Evolutionary conservation across 2,888 invertebrate genomes (phyloP), one percentile per base, ranked within the genome.

Genomic region (Prosopocoilus inquinatus): DNA sequence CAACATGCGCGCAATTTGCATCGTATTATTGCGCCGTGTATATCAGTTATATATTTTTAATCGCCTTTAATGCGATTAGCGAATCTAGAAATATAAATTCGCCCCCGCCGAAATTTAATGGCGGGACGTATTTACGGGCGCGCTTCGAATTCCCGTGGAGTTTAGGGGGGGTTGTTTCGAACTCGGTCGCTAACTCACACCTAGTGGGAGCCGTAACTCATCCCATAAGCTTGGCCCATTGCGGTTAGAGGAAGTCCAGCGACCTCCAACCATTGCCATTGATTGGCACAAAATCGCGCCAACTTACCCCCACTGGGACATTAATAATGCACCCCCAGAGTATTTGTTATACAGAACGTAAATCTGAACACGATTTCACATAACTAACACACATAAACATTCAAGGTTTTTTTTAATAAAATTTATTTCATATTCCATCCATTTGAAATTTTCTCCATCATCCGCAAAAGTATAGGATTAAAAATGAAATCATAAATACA

Each of bases 241-340:
- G 61, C 57, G 61, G 64, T 61, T 59, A 57, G 60, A 61, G 64
- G 60, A 63, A 61, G 63, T 64, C 65, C 63, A 46, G 61, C 55
- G 56, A 55, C 57, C 59, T 57, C 58, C 63, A 63, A 67, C 67
- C 65, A 65, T 67, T 68, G 68, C 69, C 74, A 73, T 73, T 74
- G 74, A 75, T 75, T 75, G 75, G 73, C 73, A 70, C 66, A 64
- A 71, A 72, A 73, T 73, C 73, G 74, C 74, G 74, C 74, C 74
- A 73, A 74, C 71, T 69, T 64, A 66, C 66, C 69, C 69, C 74
- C 64, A 60, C 62, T 60, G 74, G 74, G 71, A 70, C 73, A 73
- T 75, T 73, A 74, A 73, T 75, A 75, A 75, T 73, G 73, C 71
- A 73, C 66, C 74, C 70, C 67, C 49, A 48, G 69, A 68, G 72